phyloP scores from a whole-genome alignment of 53 echinoderm and acorn worm species.

The Zoroaster sp. region DNA sequence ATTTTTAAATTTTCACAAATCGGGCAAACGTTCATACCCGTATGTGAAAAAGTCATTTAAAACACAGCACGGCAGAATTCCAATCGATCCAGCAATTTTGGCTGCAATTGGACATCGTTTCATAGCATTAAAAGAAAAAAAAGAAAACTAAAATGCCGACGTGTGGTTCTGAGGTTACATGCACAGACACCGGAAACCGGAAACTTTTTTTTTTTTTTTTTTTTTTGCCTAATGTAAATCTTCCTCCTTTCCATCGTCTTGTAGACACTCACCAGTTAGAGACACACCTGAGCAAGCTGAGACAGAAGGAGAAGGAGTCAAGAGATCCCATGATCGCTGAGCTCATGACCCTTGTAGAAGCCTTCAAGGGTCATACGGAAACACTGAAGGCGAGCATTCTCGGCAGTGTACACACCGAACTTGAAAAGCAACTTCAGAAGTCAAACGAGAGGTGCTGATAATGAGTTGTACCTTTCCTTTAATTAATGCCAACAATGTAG shows the following conservation, averaged over 20 bases:
- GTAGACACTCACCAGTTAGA: slow-evolving; percentile 85
- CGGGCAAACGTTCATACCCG: no score
- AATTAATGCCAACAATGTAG: no score
- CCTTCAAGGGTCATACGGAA: slow-evolving; percentile 60
- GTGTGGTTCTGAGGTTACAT: no score
- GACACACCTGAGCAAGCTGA: slow-evolving; percentile 58
- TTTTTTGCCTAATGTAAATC: background rate
- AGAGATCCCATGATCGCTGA: slow-evolving; percentile 74
- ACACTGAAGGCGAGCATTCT: slow-evolving; percentile 57
- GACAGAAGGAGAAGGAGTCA: slow-evolving; percentile 63
- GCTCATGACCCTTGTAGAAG: slow-evolving; percentile 56
- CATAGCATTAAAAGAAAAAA: no score
- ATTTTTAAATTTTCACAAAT: no score
- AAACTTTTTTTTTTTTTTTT: background rate
- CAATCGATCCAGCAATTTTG: no score
- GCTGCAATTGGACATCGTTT: no score
- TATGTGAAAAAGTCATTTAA: no score
- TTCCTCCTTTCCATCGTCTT: background rate
- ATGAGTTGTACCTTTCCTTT: no score
- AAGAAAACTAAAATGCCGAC: no score
- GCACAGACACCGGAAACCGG: no score
- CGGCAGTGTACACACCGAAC: slow-evolving; percentile 50
- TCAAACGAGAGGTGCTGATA: slow-evolving; percentile 27
- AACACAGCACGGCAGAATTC: no score
- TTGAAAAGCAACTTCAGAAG: slow-evolving; percentile 38